phyloP scores from a whole-genome alignment of 2,113 vertebrate genomes.

The Morone chrysops region DNA sequence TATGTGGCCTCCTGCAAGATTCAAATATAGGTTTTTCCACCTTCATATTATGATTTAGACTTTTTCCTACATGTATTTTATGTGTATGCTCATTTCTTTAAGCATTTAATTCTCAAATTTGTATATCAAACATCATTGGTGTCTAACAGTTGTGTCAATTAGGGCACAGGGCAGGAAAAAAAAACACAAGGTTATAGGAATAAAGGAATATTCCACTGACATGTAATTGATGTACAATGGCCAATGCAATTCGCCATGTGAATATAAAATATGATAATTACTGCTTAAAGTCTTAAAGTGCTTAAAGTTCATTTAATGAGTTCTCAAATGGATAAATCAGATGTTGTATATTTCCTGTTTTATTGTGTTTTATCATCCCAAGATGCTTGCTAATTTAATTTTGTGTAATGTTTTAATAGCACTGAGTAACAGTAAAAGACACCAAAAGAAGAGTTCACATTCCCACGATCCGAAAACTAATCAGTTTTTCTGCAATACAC shows the following conservation, averaged over 20 bases:
- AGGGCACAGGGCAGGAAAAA: neutral
- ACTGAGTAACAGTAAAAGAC: neutral
- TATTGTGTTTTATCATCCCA: neutral
- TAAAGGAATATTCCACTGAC: constrained; percentile 3
- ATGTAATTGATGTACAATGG: neutral
- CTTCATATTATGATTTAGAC: neutral
- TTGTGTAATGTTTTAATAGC: neutral
- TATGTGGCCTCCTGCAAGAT: neutral
- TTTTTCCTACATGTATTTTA: neutral
- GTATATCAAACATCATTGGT: too few relatives aligned
- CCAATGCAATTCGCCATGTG: neutral
- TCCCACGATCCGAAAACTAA: neutral
- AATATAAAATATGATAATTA: neutral
- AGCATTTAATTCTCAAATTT: neutral
- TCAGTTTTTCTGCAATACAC: neutral
- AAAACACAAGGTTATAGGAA: neutral
- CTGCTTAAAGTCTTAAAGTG: neutral
- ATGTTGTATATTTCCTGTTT: neutral
- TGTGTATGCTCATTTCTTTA: neutral
- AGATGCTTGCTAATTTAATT: neutral
- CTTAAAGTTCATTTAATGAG: neutral
- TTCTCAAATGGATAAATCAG: neutral
- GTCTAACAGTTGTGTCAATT: neutral
- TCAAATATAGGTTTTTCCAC: neutral
- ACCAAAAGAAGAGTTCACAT: neutral